Percentiles rank a stretch among this genome's conserved stretches.
These are phyloP conservation scores for Folsomia candida DNA, from an alignment of 2,888 invertebrate genomes.

Conservation along the genomic window DNA sequence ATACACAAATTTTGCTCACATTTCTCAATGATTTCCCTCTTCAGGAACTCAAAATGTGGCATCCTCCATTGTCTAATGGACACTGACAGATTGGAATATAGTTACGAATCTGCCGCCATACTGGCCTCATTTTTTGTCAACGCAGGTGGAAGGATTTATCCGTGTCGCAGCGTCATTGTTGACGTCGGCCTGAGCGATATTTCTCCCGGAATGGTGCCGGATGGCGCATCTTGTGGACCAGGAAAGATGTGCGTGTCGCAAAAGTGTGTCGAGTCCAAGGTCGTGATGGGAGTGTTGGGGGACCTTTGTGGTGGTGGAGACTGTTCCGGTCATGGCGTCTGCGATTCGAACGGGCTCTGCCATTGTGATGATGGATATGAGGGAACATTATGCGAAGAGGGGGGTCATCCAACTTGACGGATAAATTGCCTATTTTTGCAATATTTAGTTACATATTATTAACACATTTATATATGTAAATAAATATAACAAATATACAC, in stretches of 20 bases:
- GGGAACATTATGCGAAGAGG: constrained; percentile 37
- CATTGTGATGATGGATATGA: constrained; percentile 84
- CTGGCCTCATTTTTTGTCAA: constrained; percentile 82
- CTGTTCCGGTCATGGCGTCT: constrained; percentile 81
- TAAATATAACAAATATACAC: too few relatives aligned
- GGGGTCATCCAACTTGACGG: too few relatives aligned
- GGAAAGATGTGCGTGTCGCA: constrained; percentile 92
- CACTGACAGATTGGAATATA: constrained; percentile 90
- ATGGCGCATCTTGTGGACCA: constrained; percentile 86
- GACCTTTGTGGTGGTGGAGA: constrained; percentile 69
- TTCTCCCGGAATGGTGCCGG: constrained; percentile 93
- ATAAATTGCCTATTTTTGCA: too few relatives aligned
- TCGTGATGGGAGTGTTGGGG: constrained; percentile 49
- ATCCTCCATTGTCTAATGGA: constrained; percentile 91
- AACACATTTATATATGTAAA: too few relatives aligned
- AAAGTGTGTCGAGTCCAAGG: constrained; percentile 73
- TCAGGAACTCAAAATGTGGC: constrained; percentile 65
- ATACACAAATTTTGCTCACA: too few relatives aligned
- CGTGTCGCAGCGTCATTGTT: constrained; percentile 84
- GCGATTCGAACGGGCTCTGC: constrained; percentile 87
- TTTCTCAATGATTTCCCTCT: too few relatives aligned
- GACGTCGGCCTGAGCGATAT: constrained; percentile 85
- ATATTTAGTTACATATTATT: too few relatives aligned
- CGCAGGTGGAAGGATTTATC: constrained; percentile 67
- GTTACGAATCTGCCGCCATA: constrained; percentile 85